Conservation (phyloP, 2,888 invertebrate species). For the Choristoneura rosaceana region DNA sequence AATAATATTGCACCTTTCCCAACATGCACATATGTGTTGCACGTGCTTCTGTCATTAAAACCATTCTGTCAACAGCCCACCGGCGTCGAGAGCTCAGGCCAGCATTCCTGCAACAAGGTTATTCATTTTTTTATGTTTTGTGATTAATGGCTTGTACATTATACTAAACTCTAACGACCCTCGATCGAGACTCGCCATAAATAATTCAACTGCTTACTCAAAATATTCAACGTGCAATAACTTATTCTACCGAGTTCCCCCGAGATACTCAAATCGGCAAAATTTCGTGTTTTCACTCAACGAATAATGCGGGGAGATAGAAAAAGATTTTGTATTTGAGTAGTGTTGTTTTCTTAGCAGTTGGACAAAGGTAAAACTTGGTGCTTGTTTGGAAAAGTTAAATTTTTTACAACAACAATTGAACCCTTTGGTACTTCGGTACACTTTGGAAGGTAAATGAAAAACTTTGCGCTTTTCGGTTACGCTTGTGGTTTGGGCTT, state of each 20-base stretch:
- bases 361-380: conserved; percentile 15
- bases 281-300: conserved; percentile 7
- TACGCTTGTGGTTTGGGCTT: neutral
- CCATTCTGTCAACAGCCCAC: conserved; percentile 65
- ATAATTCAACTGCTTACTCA: conserved; percentile 17
- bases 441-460: conserved; percentile 4
- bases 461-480: conserved; percentile 4
- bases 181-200: neutral
- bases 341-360: conserved; percentile 8
- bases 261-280: conserved; percentile 10
- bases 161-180: conserved; percentile 13
- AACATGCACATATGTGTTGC: conserved; percentile 48
- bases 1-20: conserved; percentile 47
- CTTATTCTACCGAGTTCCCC: conserved; percentile 16
- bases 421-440: neutral
- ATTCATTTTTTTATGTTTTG: conserved; percentile 22
- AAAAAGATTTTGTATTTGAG: conserved; percentile 8
- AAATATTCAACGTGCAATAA: conserved; percentile 13
- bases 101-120: conserved; percentile 43
- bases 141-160: conserved; percentile 13
- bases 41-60: conserved; percentile 62
- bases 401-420: conserved; percentile 12
- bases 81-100: conserved; percentile 45
- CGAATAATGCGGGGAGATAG: neutral
- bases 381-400: neutral